Evolutionary conservation across 2,888 invertebrate genomes (phyloP).

Genomic region (Drosophila anomelani): DNA sequence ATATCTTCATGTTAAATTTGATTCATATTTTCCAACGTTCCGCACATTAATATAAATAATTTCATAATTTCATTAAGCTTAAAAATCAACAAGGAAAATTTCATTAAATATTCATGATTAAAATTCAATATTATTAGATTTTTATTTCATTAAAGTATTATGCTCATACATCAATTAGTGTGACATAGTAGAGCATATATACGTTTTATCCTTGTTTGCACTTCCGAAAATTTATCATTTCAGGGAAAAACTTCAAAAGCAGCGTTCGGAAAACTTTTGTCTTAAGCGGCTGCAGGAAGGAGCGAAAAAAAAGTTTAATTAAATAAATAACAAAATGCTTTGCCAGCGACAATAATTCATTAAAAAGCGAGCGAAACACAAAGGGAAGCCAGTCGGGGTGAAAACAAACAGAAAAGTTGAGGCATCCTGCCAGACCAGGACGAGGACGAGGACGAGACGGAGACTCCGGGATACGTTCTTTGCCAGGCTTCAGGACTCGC

Average conservation of each 20-base stretch:
- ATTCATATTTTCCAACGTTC: slow-evolving; percentile 1
- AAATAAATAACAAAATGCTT: slow-evolving; percentile 80
- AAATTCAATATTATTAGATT: slow-evolving; percentile 1
- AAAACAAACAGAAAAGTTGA: slow-evolving; percentile 63
- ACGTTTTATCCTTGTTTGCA: slow-evolving; percentile 29
- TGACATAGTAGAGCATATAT: slow-evolving; percentile 16
- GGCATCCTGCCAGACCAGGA: slow-evolving; percentile 56
- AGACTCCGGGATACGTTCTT: slow-evolving; percentile 49
- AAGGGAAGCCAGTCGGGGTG: slow-evolving; percentile 36
- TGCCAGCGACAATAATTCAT: slow-evolving; percentile 61
- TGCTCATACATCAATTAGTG: background rate
- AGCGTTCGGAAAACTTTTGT: slow-evolving; percentile 60
- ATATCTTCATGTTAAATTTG: background rate
- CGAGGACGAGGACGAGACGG: slow-evolving; percentile 35
- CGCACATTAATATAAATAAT: background rate
- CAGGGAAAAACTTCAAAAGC: slow-evolving; percentile 60
- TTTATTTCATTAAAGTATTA: background rate
- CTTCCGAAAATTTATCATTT: slow-evolving; percentile 64
- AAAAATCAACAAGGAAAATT: background rate
- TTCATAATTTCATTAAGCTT: background rate
- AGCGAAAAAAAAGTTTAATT: slow-evolving; percentile 74
- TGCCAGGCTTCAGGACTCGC: slow-evolving; percentile 66
- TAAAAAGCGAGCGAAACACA: slow-evolving; percentile 46
- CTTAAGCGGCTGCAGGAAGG: slow-evolving; percentile 27
- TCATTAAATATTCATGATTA: background rate